phyloP scores from a whole-genome alignment of 2,797 vertebrate species.

The Ctenosaura bakeri region DNA sequence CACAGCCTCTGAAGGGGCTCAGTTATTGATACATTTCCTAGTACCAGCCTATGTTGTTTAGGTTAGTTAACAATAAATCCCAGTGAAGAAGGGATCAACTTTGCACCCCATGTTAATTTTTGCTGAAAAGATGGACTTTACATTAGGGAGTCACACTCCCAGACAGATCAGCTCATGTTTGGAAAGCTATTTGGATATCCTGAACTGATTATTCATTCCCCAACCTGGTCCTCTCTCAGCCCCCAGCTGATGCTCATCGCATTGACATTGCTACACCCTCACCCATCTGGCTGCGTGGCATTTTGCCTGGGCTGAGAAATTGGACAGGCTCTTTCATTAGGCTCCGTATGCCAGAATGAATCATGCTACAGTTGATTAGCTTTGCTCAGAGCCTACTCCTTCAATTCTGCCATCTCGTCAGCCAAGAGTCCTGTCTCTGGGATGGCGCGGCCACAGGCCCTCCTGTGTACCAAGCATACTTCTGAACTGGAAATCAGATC shows the following conservation, averaged over 20 bases:
- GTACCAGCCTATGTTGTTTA: neutral
- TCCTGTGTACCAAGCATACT: neutral
- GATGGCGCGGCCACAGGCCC: neutral
- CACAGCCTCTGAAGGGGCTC: neutral
- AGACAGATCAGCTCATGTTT: neutral
- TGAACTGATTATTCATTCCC: neutral
- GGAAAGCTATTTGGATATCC: neutral
- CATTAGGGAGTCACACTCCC: neutral
- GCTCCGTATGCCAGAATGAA: conserved; percentile 2
- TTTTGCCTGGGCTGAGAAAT: neutral
- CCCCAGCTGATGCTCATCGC: neutral
- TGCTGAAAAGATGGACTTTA: neutral
- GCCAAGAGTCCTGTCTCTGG: neutral
- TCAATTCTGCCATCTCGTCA: rapidly evolving
- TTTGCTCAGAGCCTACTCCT: neutral
- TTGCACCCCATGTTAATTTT: neutral
- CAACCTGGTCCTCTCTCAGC: neutral
- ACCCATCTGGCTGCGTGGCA: conserved; percentile 32
- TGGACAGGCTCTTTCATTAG: conserved; percentile 2
- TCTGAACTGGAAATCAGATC: neutral
- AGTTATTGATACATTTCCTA: neutral
- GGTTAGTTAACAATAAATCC: neutral
- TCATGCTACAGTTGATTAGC: conserved; percentile 22
- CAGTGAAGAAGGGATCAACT: neutral
- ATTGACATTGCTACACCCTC: conserved; percentile 21